Base-by-base conservation (phyloP, 1,140 invertebrate species). In the Berghia stephanieae region DNA sequence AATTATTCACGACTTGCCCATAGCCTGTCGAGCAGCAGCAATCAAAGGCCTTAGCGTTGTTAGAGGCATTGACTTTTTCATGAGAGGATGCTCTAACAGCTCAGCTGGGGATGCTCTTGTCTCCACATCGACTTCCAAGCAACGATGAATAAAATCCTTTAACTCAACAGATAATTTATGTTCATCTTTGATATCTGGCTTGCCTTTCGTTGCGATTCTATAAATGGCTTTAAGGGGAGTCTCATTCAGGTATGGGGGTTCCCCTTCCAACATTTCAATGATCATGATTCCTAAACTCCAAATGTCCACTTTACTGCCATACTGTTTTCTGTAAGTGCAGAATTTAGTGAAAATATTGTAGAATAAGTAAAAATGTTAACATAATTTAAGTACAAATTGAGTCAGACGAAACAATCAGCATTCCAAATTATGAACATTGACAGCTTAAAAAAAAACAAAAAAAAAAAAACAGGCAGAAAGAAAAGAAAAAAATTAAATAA, bases 91-190 rank as follows among this genome's bases (percentile, higher is more conserved):
- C 93, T 96, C 95, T 70, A 98, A 91, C 84, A 98, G 92, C 88
- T 97, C 94, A 75, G 93, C 92, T 44, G 96, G 95, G 66, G 94
- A 94, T 31, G 95, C 94, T 82, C 97, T 92, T 85, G 93, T 93
- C 42, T 98, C 96, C n/a, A 98, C 82, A 86, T 98, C 96, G n/a
- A 99, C 97, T 89, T 99, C 97, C 81, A 99, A 92, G 91, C 97
- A 98, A 87, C 95, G 93, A 90, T 99, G 97, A 80, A 99, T 92
- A 90, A 99, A 99, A 90, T 98, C 95, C 91, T 97, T 96, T 91
- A 99, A 98, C 79, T 96, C 93, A 79, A 92, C 92, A 66, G 96
- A 96, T 49, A 99, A 91, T 90, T 98, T 98, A 77, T 98, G 96
- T 86, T 96, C 95, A 86, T 98, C 96, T 88, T 98, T 98, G 83